Percentiles rank a stretch among this genome's conserved stretches.
Evolutionary conservation across 1,140 invertebrate genomes (phyloP).

Genomic region (Brachionus plicatilis): DNA sequence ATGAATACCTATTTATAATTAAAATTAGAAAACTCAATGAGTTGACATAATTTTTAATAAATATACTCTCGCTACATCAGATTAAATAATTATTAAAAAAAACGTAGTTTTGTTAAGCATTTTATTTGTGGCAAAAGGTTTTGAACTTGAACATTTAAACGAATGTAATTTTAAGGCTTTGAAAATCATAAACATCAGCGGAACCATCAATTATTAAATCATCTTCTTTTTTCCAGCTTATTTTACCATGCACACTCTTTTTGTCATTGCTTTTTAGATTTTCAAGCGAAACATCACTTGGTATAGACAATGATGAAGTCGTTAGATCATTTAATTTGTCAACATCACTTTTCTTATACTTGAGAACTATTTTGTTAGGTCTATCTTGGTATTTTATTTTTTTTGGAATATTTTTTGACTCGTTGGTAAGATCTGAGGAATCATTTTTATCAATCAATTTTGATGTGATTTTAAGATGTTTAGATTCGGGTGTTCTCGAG

Average conservation of each 20-base stretch:
- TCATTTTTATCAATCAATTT: background rate
- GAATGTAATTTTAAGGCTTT: slow-evolving; percentile 35
- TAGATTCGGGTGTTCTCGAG: background rate
- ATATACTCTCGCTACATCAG: too few species aligned
- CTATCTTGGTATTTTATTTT: background rate
- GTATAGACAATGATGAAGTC: background rate
- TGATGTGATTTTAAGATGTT: background rate
- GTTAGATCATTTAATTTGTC: background rate
- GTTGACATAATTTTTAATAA: too few species aligned
- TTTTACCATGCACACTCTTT: background rate
- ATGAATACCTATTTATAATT: too few species aligned
- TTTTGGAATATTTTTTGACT: background rate
- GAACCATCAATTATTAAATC: background rate
- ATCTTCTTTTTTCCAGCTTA: background rate
- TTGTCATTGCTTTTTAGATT: background rate
- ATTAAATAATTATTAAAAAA: too few species aligned
- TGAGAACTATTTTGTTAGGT: background rate
- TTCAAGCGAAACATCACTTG: background rate
- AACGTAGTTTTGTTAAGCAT: too few species aligned
- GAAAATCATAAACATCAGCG: background rate
- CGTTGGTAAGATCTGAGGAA: background rate
- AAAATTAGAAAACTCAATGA: too few species aligned
- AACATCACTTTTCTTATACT: background rate
- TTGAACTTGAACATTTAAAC: slow-evolving; percentile 17
- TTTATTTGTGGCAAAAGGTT: background rate